These are phyloP conservation scores for Rhinophrynus dorsalis DNA, from an alignment of 2,797 vertebrate species.

Conservation along the genomic window DNA sequence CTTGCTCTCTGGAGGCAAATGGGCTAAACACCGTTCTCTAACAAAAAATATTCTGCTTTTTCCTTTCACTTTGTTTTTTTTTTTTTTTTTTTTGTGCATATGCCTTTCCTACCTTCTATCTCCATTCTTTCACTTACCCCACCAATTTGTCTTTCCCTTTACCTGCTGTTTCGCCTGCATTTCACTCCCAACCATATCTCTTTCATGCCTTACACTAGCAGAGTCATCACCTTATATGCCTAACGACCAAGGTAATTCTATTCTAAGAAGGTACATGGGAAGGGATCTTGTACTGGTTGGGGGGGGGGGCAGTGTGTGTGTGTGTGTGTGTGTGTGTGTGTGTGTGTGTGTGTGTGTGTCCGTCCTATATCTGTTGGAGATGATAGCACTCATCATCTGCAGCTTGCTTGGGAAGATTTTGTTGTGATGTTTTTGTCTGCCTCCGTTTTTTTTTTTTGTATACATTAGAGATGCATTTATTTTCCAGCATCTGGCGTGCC, in stretches of 20 bases:
- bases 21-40: slow-evolving; percentile 8
- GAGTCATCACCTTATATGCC: slow-evolving; percentile 99
- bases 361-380: too few species aligned
- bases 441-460: not conserved
- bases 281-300: too few species aligned
- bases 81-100: too few species aligned
- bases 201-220: slow-evolving; percentile 70
- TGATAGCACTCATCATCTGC: too few species aligned
- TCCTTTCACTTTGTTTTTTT: too few species aligned
- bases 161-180: slow-evolving; percentile 79
- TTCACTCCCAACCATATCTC: slow-evolving; percentile 61
- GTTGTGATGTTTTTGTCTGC: not conserved
- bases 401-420: too few species aligned
- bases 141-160: slow-evolving; percentile 70
- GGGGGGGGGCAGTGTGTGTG: too few species aligned
- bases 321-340: too few species aligned
- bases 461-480: slow-evolving; percentile 50
- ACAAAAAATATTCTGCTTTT: slow-evolving; percentile 16
- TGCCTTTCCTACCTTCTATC: not conserved
- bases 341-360: too few species aligned
- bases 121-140: slow-evolving; percentile 53
- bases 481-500: slow-evolving; percentile 79
- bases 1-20: too few species aligned
- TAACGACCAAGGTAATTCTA: slow-evolving; percentile 97
- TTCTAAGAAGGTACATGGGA: not conserved